Evolutionary conservation across 2,888 invertebrate genomes (phyloP).

Genomic region (Oligia latruncula): DNA sequence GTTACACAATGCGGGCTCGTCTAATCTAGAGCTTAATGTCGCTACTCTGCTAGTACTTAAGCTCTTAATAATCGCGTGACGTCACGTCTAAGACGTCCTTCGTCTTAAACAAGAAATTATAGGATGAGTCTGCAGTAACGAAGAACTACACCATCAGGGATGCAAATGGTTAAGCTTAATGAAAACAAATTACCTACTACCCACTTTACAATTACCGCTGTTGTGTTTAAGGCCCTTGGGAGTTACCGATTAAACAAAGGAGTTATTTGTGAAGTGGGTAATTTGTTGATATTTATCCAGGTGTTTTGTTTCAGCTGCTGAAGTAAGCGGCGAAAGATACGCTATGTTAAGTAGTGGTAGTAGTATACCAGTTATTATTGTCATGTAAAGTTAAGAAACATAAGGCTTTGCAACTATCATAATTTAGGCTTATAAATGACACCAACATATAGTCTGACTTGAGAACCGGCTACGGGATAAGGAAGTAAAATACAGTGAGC

Average conservation of each 20-base stretch:
- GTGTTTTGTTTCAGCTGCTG: constrained; percentile 4
- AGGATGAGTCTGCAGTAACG: constrained; percentile 53
- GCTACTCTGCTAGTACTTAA: constrained; percentile 69
- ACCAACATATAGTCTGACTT: constrained; percentile 37
- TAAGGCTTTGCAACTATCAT: constrained; percentile 14
- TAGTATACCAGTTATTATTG: background rate
- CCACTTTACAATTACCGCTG: constrained; percentile 45
- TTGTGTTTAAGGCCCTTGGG: constrained; percentile 18
- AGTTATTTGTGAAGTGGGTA: constrained; percentile 21
- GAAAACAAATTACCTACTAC: constrained; percentile 37
- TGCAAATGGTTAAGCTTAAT: constrained; percentile 46
- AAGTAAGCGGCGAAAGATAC: background rate
- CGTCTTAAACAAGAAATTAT: constrained; percentile 63
- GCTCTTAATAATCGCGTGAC: constrained; percentile 71
- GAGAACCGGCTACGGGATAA: constrained; percentile 60
- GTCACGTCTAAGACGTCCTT: constrained; percentile 64
- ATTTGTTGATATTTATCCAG: background rate
- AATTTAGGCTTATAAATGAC: constrained; percentile 47
- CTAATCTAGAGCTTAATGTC: constrained; percentile 69
- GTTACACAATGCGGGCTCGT: constrained; percentile 66
- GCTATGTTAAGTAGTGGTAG: background rate
- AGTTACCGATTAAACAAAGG: constrained; percentile 25
- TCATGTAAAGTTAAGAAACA: background rate
- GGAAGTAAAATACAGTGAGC: constrained; percentile 77
- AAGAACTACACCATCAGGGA: constrained; percentile 39